Evolutionary conservation across 2,113 vertebrate genomes (phyloP).

Genomic region (Phasianus colchicus): DNA sequence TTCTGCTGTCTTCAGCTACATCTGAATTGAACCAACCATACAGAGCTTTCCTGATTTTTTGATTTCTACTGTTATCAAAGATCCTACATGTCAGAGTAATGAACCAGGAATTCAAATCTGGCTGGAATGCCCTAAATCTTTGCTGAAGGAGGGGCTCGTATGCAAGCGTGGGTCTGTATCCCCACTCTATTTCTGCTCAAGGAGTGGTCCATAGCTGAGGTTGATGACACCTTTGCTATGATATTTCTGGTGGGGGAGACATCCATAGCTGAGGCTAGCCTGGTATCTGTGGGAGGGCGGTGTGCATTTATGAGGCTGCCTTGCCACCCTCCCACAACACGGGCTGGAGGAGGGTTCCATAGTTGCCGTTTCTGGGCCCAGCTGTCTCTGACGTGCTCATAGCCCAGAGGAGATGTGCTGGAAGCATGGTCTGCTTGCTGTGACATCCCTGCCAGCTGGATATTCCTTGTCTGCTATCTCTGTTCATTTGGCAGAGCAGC

Average conservation of each 20-base stretch:
- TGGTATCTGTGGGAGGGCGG: neutral
- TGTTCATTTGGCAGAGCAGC: neutral
- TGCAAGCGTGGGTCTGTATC: neutral
- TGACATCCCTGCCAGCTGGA: neutral
- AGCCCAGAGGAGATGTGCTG: neutral
- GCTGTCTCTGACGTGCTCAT: neutral
- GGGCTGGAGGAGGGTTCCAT: neutral
- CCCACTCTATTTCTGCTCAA: neutral
- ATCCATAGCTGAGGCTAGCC: neutral
- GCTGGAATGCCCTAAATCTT: neutral
- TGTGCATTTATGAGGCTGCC: slow-evolving; percentile 35
- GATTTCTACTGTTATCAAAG: neutral
- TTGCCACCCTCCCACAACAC: neutral
- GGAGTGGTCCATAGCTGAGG: neutral
- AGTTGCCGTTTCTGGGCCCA: neutral
- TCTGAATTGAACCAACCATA: neutral
- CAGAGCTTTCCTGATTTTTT: neutral
- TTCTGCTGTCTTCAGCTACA: neutral
- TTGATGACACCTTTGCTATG: neutral
- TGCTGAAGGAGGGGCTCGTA: neutral
- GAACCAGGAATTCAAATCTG: neutral
- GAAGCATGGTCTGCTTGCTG: neutral
- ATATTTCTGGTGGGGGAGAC: slow-evolving; percentile 8
- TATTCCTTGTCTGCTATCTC: neutral
- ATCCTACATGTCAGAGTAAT: neutral